Base-by-base conservation (phyloP, 2,113 vertebrate species). In the Mormyrus lacerda region DNA sequence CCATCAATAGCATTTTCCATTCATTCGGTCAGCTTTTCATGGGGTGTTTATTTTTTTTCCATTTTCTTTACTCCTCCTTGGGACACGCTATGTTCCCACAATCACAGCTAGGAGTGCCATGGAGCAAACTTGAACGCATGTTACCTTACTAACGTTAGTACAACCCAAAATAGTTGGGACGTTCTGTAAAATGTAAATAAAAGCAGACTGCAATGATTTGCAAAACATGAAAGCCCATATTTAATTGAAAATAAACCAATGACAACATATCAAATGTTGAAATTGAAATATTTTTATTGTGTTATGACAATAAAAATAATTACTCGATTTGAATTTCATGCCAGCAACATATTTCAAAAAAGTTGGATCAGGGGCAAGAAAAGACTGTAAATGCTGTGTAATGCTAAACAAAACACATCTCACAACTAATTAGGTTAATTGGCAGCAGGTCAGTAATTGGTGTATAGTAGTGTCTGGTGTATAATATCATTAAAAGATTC, bases 21-120 rank as follows among this genome's bases (percentile, higher is more conserved):
- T 95, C 94, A 95, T 95, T 94, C 93, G 93, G 1, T 44, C 90
- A 85, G 88, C 79, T 85, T 87, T 76, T 87, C 84, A 55, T 90
- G 91, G 89, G 91, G 2, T 73, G 1, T 3, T 90, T 47, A 2
- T 8, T 42, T 47, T 13, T 31, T 76, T 15, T 90, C n/a, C n/a
- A n/a, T 73, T 86, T n/a, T 82, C 1, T 2, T 90, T 84, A 24
- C 39, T n/a, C 44, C 39, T 84, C 79, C 7, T 84, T 42, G 3
- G 44, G 17, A n/a, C 39, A 24, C 90, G 61, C 87, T 3, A 51
- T 58, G 69, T 76, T 50, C 65, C 24, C 17, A 21, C 21, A 10
- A 10, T 48, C 85, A 87, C 93, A 5, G 91, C 93, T 93, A 89
- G 94, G 89, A 93, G 92, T 91, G 93, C 92, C 76, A 90, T 53